Evolutionary conservation across 2,888 invertebrate species (phyloP).

Genomic region (Noctua janthe): DNA sequence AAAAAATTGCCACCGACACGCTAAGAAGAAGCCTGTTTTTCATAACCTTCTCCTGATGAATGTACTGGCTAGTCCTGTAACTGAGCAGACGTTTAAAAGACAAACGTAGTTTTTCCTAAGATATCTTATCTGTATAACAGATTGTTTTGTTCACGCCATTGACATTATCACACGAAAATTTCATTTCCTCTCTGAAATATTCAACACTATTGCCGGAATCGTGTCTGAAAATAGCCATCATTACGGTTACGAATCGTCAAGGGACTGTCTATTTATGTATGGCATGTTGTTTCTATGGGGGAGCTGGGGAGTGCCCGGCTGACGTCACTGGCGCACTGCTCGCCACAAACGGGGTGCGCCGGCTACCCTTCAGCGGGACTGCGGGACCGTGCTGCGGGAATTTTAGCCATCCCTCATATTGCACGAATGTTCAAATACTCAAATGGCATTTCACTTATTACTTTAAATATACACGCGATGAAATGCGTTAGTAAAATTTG

Average conservation of each 20-base stretch:
- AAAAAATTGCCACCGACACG: too few relatives aligned
- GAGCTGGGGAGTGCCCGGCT: constrained; percentile 77
- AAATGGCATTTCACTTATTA: constrained; percentile 47
- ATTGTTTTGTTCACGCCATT: neutral
- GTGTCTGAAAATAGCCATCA: constrained; percentile 64
- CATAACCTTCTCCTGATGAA: neutral
- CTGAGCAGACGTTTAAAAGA: neutral
- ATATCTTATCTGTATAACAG: neutral
- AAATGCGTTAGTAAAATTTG: constrained; percentile 52
- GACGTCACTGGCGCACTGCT: constrained; percentile 80
- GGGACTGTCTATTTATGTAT: constrained; percentile 60
- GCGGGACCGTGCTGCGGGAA: constrained; percentile 33
- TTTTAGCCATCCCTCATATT: constrained; percentile 57
- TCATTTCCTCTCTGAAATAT: constrained; percentile 27
- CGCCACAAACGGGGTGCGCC: constrained; percentile 79
- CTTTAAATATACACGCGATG: constrained; percentile 50
- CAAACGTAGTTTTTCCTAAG: neutral
- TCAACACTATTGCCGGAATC: constrained; percentile 45
- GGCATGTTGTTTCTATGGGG: constrained; percentile 58
- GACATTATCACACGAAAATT: neutral
- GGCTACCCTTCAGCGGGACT: constrained; percentile 72
- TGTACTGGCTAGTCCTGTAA: neutral
- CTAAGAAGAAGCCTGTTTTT: neutral
- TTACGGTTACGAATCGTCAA: constrained; percentile 54
- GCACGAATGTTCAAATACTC: constrained; percentile 28